phyloP scores from a whole-genome alignment of 2,888 invertebrate species.

The Napeogenes inachia region DNA sequence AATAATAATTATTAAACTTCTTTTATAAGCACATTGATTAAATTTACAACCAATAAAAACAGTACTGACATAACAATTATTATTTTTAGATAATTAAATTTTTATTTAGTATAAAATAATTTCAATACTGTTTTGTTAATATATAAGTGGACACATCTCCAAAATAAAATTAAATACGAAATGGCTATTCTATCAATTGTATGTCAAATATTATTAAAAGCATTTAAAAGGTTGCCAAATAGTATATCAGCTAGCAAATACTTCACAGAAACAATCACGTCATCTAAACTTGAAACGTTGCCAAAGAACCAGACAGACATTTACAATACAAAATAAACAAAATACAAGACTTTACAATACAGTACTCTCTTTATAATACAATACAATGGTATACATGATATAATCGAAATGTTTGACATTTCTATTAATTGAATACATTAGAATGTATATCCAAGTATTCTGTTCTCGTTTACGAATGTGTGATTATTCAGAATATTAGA shows the following conservation, averaged over 20 bases:
- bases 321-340: conserved; percentile 16
- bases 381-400: conserved; percentile 1
- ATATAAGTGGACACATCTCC: too few species aligned
- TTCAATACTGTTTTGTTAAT: too few species aligned
- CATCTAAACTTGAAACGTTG: conserved; percentile 26
- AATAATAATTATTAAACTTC: not conserved
- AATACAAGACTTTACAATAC: conserved; percentile 16
- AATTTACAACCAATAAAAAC: too few species aligned
- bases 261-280: conserved; percentile 25
- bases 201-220: conserved; percentile 18
- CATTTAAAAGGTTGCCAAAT: conserved; percentile 29
- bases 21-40: too few species aligned
- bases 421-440: conserved; percentile 64
- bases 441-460: not conserved
- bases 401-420: conserved; percentile 55
- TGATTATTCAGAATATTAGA: not conserved
- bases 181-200: not conserved
- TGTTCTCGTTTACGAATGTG: not conserved
- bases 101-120: too few species aligned
- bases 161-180: too few species aligned
- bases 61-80: too few species aligned
- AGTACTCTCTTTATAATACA: conserved; percentile 6
- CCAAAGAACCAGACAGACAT: conserved; percentile 21
- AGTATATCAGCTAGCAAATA: conserved; percentile 25
- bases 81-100: too few species aligned